phyloP scores from a whole-genome alignment of 1,140 invertebrate genomes.

The Ylistrum balloti region DNA sequence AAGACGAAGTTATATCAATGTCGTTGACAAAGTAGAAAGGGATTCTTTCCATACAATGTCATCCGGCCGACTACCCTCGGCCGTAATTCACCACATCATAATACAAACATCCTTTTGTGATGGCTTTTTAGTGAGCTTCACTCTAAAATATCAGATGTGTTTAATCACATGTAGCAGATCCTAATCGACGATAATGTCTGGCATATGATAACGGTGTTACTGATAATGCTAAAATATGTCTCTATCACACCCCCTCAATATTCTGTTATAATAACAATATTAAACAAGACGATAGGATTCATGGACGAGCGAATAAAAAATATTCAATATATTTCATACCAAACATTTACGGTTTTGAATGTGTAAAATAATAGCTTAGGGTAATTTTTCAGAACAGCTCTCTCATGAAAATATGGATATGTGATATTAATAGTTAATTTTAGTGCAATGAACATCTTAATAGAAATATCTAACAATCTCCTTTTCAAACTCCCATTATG shows the following conservation, averaged over 20 bases:
- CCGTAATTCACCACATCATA: slow-evolving; percentile 6
- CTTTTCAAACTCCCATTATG: no score
- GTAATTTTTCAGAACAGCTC: no score
- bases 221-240: neutral
- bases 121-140: neutral
- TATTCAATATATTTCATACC: neutral
- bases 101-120: neutral
- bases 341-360: neutral
- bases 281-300: neutral
- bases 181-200: neutral
- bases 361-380: no score
- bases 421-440: no score
- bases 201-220: slow-evolving; percentile 1
- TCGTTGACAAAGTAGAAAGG: neutral
- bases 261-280: neutral
- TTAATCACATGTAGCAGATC: slow-evolving; percentile 26
- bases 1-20: slow-evolving; percentile 18
- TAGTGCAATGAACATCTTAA: no score
- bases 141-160: neutral
- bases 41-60: neutral
- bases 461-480: no score
- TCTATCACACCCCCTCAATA: neutral
- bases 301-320: neutral
- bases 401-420: no score
- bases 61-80: neutral